Conservation (phyloP, 92 coral and sea anemone genomes). For the Zoanthus sociatus region DNA sequence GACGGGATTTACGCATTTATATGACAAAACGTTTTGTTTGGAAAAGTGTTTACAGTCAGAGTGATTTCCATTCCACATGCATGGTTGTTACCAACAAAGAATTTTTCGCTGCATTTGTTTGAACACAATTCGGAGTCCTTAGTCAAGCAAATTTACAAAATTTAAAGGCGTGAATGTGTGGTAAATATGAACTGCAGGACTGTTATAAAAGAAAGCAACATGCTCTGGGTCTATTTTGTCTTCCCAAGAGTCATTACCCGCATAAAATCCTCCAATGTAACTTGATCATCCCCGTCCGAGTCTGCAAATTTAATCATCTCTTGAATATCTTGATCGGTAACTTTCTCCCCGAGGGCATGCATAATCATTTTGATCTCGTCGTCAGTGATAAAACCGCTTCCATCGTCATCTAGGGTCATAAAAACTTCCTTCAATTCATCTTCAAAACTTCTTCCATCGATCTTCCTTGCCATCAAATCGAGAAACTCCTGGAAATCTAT, state of each 20-base stretch:
- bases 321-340: conserved; percentile 38
- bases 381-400: conserved; percentile 43
- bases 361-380: conserved; percentile 41
- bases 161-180: no score
- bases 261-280: conserved; percentile 48
- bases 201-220: not conserved
- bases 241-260: conserved; percentile 51
- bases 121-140: no score
- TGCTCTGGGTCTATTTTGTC: conserved; percentile 4
- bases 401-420: conserved; percentile 46
- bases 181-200: no score
- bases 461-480: conserved; percentile 48
- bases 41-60: no score
- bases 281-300: conserved; percentile 47
- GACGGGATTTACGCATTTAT: no score
- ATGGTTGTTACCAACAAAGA: no score
- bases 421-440: conserved; percentile 48
- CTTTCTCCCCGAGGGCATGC: conserved; percentile 49
- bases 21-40: no score
- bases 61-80: no score
- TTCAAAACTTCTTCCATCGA: conserved; percentile 44
- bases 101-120: no score
- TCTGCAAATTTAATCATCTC: conserved; percentile 54
- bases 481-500: conserved; percentile 46
- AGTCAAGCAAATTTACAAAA: no score